Base-by-base conservation (phyloP, 2,888 invertebrate species). In the Euclidia mi region DNA sequence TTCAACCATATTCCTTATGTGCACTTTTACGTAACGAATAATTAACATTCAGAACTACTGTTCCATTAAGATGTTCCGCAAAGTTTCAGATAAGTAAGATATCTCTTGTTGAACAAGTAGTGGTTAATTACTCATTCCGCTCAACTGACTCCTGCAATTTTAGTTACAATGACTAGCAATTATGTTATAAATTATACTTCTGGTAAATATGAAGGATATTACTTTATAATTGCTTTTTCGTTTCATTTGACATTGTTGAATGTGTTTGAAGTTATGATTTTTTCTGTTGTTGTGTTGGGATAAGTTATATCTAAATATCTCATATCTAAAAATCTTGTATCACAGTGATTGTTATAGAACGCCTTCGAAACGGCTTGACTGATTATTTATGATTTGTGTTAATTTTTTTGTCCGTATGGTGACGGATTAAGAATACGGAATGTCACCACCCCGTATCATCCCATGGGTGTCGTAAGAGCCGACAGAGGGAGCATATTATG, bases 41-140 rank as follows among this genome's bases (percentile, higher is more conserved):
- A 25, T 25, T 25, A 14, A 18, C 15, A 34, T 42, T 43, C 29
- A 18, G 20, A 14, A 15, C 31, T 15, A 11, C 4, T 35, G 10
- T 32, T 38, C 41, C 31, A 49, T 28, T 38, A 12, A 38, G 38
- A 52, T 41, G 28, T 40, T 38, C 41, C 25, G 40, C 25, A 34
- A 52, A 46, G 45, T 46, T 42, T 35, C 14, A 15, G 37, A 55
- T 55, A 48, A 55, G 48, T 55, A 48, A 48, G 28, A 37, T 46
- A 48, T 38, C 25, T 44, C 43, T 35, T 25, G 47, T n/a, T 20
- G 32, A 32, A 42, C 43, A 48, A 47, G 40, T 44, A 34, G 37
- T 48, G 31, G 55, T 38, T 43, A 48, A 55, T 55, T 48, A 55
- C 31, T 42, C 37, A 55, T 43, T 55, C 31, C 32, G 48, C 48